Percentiles rank a stretch among this genome's conserved stretches.
Conservation (phyloP, 2,113 vertebrate genomes). For the Sigmodon hispidus region DNA sequence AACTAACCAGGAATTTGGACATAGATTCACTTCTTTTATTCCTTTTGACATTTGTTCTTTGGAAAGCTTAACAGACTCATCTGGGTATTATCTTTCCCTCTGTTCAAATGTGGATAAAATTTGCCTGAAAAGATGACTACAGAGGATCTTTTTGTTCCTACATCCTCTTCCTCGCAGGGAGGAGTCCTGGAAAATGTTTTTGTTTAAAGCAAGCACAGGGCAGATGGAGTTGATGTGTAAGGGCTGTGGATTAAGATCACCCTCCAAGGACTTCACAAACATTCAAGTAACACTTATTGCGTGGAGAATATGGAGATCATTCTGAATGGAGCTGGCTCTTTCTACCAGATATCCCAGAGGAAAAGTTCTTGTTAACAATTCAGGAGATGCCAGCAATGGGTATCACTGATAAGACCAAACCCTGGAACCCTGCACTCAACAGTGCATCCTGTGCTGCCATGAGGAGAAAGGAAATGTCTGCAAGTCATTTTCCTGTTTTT, state of each 20-base stretch:
- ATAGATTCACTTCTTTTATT: neutral
- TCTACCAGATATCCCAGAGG: neutral
- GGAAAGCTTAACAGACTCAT: neutral
- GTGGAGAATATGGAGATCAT: neutral
- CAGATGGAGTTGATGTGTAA: neutral
- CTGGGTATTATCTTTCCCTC: neutral
- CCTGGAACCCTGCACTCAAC: neutral
- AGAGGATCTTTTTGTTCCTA: neutral
- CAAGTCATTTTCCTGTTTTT: constrained; percentile 60
- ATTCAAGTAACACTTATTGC: neutral
- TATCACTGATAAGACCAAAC: constrained; percentile 18
- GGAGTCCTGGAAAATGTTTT: neutral
- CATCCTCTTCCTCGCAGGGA: neutral
- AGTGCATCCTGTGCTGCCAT: constrained; percentile 46
- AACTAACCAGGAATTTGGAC: neutral
- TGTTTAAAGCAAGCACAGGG: neutral
- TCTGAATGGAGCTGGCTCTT: neutral
- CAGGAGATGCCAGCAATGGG: constrained; percentile 50
- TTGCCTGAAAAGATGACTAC: accelerated
- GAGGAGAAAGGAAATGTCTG: constrained; percentile 43
- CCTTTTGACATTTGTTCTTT: neutral
- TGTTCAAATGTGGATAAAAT: neutral
- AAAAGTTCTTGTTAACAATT: constrained; percentile 60
- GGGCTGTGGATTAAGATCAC: neutral
- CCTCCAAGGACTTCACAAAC: neutral